Conservation (phyloP, 2,888 invertebrate species). For the Buathra laborator region DNA sequence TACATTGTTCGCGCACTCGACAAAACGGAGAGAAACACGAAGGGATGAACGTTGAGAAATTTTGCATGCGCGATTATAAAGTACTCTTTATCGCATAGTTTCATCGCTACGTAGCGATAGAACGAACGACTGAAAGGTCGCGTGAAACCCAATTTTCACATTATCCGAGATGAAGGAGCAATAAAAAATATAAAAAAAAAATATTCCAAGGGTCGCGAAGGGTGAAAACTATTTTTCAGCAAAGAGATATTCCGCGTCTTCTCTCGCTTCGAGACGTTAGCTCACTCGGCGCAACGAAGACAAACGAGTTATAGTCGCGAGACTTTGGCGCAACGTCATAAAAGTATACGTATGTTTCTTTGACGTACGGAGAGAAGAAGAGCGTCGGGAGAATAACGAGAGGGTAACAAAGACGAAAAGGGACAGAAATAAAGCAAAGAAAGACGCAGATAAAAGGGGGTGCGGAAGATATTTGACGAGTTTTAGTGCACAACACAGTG, state of each 20-base stretch:
- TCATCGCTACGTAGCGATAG: not conserved
- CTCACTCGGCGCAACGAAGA: slow-evolving; percentile 11
- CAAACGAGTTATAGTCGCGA: not conserved
- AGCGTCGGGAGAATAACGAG: not conserved
- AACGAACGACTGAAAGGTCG: not conserved
- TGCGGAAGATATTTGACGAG: slow-evolving; percentile 20
- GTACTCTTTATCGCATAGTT: slow-evolving; percentile 2
- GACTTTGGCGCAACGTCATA: not conserved
- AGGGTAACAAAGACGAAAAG: slow-evolving; percentile 15
- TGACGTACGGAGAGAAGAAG: not conserved
- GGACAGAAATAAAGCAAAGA: slow-evolving; percentile 7
- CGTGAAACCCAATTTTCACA: not conserved
- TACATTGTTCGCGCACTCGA: not conserved
- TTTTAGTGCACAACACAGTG: slow-evolving; percentile 8
- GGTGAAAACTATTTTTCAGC: too few relatives aligned
- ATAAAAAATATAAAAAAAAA: not conserved
- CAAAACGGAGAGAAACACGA: not conserved
- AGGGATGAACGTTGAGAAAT: not conserved
- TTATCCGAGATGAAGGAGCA: not conserved
- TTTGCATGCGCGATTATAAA: not conserved
- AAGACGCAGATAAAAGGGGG: slow-evolving; percentile 21
- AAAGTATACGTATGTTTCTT: not conserved
- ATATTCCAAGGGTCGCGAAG: too few relatives aligned
- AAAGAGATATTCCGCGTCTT: not conserved
- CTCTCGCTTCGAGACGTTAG: not conserved